Evolutionary conservation across 2,888 invertebrate species (phyloP).

Genomic region (Epicampocera succincta): DNA sequence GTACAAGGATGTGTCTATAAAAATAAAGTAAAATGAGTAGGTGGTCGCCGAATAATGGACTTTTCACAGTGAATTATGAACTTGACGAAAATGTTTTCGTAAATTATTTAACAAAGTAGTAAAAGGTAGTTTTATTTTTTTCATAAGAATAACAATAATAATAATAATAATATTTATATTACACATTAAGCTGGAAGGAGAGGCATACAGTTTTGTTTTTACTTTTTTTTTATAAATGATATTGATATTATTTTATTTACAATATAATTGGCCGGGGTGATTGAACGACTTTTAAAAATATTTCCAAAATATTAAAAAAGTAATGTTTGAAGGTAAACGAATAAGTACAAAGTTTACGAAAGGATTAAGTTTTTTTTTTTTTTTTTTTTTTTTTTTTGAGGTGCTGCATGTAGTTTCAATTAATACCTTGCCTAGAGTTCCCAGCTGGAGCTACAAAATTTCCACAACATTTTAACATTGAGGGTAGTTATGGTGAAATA

Average conservation of each 20-base stretch:
- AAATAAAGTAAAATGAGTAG: conserved; percentile 53
- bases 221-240: conserved; percentile 26
- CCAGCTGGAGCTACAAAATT: conserved; percentile 78
- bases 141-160: background rate
- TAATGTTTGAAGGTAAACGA: conserved; percentile 36
- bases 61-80: conserved; percentile 47
- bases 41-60: conserved; percentile 23
- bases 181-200: conserved; percentile 54
- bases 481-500: conserved; percentile 50
- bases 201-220: no score
- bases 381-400: conserved; percentile 32
- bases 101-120: conserved; percentile 36
- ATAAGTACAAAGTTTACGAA: conserved; percentile 58
- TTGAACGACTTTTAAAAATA: conserved; percentile 38
- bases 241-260: conserved; percentile 51
- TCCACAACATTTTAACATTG: conserved; percentile 61
- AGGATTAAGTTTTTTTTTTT: conserved; percentile 39
- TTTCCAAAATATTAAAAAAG: conserved; percentile 34
- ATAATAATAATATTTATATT: background rate
- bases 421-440: conserved; percentile 80
- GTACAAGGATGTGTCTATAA: conserved; percentile 85
- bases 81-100: conserved; percentile 33
- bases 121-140: conserved; percentile 17
- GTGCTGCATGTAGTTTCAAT: conserved; percentile 55
- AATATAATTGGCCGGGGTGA: conserved; percentile 55